Evolutionary conservation across 2,113 vertebrate species (phyloP), one percentile per base, ranked within the genome.

Genomic region (Ondatra zibethicus): DNA sequence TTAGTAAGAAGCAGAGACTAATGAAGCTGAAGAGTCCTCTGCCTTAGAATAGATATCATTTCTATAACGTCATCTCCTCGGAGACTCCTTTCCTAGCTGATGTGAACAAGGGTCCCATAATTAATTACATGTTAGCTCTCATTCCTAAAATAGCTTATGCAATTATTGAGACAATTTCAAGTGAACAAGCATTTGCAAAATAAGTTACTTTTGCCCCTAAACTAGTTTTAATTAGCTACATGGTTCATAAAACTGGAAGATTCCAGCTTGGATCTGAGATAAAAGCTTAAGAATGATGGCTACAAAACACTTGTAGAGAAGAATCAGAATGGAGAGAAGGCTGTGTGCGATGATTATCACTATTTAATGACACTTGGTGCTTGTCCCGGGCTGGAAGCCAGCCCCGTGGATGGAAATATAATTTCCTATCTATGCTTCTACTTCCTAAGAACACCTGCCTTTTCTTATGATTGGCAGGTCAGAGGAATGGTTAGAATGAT

Each of bases 331-430:
- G 55, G 10, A 73, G 63, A 39, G 85, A 92, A 58, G 91, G 55
- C 13, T 65, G 72, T n/a, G 10, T 42, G 72, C 5, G 80, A n/a
- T n/a, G 52, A 47, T 73, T 12, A 81, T 76, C 29, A 10, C 72
- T 5, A 29, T 61, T 76, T 94, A 92, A 93, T 42, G 87, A 45
- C 14, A 21, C 72, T 47, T 13, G 11, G 47, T 39, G 45, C 82
- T 3, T 3, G 33, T 42, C 31, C 55, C 17, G 90, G 92, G 90
- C 92, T 3, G 23, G 27, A 36, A 52, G 88, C 95, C 88, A 95
- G 63, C 36, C 12, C 13, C 31, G 1, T 0, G 0, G 23, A 50
- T 1, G 25, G 0, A 45, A 58, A 0, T 4, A 23, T 4, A 66
- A n/a, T 23, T 63, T 11, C 3, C 93, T 76, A 7, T 70, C 45